Conservation (phyloP, 2,888 invertebrate genomes). For the Lampropteryx suffumata region DNA sequence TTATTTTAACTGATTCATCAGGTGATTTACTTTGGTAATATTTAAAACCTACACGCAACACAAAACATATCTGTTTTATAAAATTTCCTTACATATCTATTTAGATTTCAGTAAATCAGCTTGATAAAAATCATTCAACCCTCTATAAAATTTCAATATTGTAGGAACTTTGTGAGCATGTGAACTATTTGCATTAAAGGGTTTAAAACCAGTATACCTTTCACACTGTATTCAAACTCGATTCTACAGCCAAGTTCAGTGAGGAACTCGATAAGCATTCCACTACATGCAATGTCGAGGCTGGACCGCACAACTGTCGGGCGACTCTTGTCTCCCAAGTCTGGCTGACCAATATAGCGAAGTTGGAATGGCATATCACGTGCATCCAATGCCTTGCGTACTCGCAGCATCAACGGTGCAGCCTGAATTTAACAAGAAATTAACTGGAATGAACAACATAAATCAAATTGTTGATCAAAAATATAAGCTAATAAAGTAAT, state of each 20-base stretch:
- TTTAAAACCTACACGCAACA: too few species aligned
- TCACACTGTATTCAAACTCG: constrained; percentile 96
- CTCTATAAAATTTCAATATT: too few species aligned
- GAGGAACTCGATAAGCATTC: constrained; percentile 94
- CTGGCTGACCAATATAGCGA: constrained; percentile 95
- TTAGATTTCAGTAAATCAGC: too few species aligned
- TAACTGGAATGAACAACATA: not conserved
- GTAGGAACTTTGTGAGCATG: too few species aligned
- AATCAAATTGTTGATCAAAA: too few species aligned
- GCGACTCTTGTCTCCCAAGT: constrained; percentile 93
- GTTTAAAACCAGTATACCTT: constrained; percentile 83
- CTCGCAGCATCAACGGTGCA: constrained; percentile 88
- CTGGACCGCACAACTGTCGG: constrained; percentile 96
- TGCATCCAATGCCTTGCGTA: constrained; percentile 92
- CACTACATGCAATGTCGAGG: constrained; percentile 95
- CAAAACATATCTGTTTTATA: too few species aligned
- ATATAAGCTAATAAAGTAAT: too few species aligned
- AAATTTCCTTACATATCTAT: too few species aligned
- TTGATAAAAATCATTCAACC: too few species aligned
- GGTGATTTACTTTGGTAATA: too few species aligned
- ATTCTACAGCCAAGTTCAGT: constrained; percentile 95
- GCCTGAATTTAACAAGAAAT: constrained; percentile 54
- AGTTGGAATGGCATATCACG: constrained; percentile 94
- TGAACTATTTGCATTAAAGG: too few species aligned
- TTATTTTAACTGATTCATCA: too few species aligned